Evolutionary conservation across 2,797 vertebrate species (phyloP).

Genomic region (Diceros bicornis): DNA sequence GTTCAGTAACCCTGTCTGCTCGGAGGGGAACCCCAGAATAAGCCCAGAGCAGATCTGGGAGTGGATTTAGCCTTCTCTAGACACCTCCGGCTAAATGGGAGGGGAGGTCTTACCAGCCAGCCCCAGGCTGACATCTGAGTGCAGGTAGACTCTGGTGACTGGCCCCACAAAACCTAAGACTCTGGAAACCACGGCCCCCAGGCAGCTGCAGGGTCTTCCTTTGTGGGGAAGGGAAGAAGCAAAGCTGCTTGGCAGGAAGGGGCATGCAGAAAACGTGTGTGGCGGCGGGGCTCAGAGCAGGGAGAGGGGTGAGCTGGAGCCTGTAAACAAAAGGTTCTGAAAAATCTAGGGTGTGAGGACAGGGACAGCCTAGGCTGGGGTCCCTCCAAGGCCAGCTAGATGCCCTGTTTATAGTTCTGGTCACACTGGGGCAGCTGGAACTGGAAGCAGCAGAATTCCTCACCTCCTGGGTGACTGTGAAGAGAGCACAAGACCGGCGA

Average conservation of each 20-base stretch:
- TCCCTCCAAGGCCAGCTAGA: not conserved
- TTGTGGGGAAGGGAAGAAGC: not conserved
- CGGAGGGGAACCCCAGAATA: not conserved
- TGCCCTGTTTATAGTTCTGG: not conserved
- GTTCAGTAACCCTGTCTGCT: not conserved
- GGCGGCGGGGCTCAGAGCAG: not conserved
- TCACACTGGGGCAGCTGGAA: not conserved
- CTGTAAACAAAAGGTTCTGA: constrained; percentile 6
- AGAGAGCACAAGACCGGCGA: not conserved
- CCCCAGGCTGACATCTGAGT: not conserved
- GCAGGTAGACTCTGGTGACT: not conserved
- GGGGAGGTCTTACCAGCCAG: not conserved
- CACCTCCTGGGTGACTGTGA: not conserved
- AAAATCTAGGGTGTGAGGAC: not conserved
- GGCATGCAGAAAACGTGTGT: not conserved
- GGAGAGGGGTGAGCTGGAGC: not conserved
- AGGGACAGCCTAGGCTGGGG: not conserved
- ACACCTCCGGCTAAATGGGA: not conserved
- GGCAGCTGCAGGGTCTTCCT: not conserved
- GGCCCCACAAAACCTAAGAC: not conserved
- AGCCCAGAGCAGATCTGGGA: not conserved
- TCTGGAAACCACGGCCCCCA: not conserved
- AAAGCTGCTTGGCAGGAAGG: not conserved
- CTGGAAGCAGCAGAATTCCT: not conserved
- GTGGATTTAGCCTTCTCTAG: not conserved